Conservation (phyloP, 2,888 invertebrate genomes). For the Laothoe populi region DNA sequence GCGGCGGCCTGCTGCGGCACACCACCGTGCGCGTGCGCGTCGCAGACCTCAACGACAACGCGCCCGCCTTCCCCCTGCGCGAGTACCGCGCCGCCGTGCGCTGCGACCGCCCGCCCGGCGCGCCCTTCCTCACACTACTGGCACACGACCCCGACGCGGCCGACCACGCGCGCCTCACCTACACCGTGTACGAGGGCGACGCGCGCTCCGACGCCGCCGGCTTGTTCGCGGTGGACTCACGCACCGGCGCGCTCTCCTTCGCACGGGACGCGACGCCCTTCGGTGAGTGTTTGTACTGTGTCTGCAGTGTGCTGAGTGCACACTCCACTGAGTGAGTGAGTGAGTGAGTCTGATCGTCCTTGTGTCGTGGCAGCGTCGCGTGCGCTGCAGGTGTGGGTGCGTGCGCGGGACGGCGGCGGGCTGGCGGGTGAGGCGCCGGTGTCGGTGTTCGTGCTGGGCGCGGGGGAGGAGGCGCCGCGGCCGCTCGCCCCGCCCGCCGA, state of each 20-base stretch:
- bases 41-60: slow-evolving; percentile 93
- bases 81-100: slow-evolving; percentile 91
- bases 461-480: slow-evolving; percentile 88
- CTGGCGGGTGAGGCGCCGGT: slow-evolving; percentile 93
- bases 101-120: slow-evolving; percentile 64
- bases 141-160: slow-evolving; percentile 93
- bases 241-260: slow-evolving; percentile 90
- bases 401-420: slow-evolving; percentile 93
- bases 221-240: slow-evolving; percentile 90
- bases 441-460: slow-evolving; percentile 90
- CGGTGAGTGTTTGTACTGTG: slow-evolving; percentile 50
- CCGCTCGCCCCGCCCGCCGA: slow-evolving; percentile 90
- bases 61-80: slow-evolving; percentile 89
- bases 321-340: not conserved
- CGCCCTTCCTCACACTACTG: slow-evolving; percentile 65
- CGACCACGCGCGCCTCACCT: slow-evolving; percentile 88
- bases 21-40: slow-evolving; percentile 92
- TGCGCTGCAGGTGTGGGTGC: slow-evolving; percentile 94
- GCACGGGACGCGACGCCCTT: slow-evolving; percentile 85
- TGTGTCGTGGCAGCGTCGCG: slow-evolving; percentile 88
- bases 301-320: not conserved
- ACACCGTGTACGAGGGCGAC: slow-evolving; percentile 89
- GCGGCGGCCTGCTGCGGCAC: slow-evolving; percentile 91
- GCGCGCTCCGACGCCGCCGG: slow-evolving; percentile 82
- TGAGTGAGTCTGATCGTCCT: slow-evolving; percentile 75